Base-by-base conservation (phyloP, 53 echinoderm and acorn worm genomes). In the Zoroaster sp. region DNA sequence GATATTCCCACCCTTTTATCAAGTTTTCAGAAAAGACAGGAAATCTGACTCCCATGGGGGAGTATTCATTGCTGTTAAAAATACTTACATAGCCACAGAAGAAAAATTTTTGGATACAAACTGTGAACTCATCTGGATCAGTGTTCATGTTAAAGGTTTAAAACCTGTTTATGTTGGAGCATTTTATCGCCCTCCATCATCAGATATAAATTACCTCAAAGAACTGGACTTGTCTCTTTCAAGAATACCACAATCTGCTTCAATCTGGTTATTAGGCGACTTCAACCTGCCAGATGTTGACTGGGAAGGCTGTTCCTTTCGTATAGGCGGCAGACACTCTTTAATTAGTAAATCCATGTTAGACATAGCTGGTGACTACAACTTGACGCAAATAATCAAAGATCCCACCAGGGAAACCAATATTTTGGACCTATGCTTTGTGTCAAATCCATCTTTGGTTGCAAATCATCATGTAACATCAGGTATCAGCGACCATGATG, bases 11-110 rank as follows among this genome's bases (percentile, higher is more conserved):
- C 17, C 75, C 35, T 71, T 43, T 55, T 93, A 74, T 31, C 68
- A 87, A 23, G 35, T 93, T 2, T 72, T 78, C 30, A 78, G 93
- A 9, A 93, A 87, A 41, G 93, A 93, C 69, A 72, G 89, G 15
- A 15, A n/a, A 17, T 41, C 54, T 12, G 75, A 75, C 5, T 44
- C 69, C 11, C 72, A 69, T 18, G 75, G 87, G 8, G 87, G 75
- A 18, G 87, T 87, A 6, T 75, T 87, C 17, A 55, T 75, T 3
- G 87, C 87, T 42, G 34, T 87, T 28, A 87, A 65, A 28, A 14
- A 74, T 30, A 59, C 39, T 6, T 41, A 59, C 4, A 35, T 87
- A 31, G 38, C 75, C 4, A 59, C 72, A 15, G 65, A 43, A 5
- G 59, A 66, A 28, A 39, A 28, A 4, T 65, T 63, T n/a, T 40